These are phyloP conservation scores for Lydus trimaculatus DNA, from an alignment of 2,888 invertebrate genomes.

Conservation along the genomic window DNA sequence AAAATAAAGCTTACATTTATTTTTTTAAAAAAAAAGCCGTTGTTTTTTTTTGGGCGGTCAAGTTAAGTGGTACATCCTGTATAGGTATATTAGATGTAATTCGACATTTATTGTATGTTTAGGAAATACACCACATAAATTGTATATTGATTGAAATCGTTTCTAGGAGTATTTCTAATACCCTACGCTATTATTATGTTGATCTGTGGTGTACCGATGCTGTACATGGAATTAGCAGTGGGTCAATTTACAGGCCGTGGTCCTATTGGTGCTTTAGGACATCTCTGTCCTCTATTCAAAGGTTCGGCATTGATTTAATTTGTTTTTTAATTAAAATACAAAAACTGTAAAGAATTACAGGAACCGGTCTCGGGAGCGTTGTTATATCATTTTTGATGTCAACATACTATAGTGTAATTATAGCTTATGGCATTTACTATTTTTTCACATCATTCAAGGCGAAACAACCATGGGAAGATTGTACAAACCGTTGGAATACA, in stretches of 20 bases:
- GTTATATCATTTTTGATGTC: conserved; percentile 95
- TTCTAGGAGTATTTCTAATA: conserved; percentile 91
- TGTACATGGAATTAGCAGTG: conserved; percentile 93
- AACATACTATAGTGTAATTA: conserved; percentile 95
- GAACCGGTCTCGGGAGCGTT: conserved; percentile 92
- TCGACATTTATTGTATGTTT: too few species aligned
- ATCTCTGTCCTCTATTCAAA: conserved; percentile 92
- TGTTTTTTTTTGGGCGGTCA: too few species aligned
- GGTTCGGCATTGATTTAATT: conserved; percentile 72
- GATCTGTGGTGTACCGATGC: conserved; percentile 89
- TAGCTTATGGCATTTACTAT: conserved; percentile 93
- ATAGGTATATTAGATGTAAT: too few species aligned
- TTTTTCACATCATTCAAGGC: conserved; percentile 90
- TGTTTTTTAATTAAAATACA: too few species aligned
- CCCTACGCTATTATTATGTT: conserved; percentile 93
- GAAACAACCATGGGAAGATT: conserved; percentile 89
- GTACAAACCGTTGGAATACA: conserved; percentile 87
- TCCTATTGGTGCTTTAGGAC: conserved; percentile 89
- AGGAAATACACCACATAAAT: too few species aligned
- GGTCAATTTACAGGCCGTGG: conserved; percentile 94
- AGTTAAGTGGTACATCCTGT: too few species aligned
- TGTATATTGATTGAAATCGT: background rate
- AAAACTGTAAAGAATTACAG: too few species aligned
- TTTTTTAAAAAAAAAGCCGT: too few species aligned
- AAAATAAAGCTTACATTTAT: too few species aligned